phyloP scores from a whole-genome alignment of 2,888 invertebrate genomes.

The Eurytoma adleriae region DNA sequence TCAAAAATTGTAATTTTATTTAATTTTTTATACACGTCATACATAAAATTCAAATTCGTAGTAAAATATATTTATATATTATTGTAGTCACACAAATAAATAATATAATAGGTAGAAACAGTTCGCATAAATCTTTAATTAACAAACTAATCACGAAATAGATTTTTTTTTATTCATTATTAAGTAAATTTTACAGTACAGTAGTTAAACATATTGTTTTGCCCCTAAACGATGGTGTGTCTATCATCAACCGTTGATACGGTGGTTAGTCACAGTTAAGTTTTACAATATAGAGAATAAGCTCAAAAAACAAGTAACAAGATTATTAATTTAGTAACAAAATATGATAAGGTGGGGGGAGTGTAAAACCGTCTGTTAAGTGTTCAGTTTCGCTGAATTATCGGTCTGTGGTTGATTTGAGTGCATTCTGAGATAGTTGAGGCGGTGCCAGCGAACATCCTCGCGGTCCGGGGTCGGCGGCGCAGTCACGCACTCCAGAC shows the following conservation, averaged over 20 bases:
- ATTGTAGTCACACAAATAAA: slow-evolving; percentile 31
- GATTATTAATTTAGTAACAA: slow-evolving; percentile 55
- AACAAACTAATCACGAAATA: slow-evolving; percentile 57
- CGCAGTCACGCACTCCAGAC: slow-evolving; percentile 75
- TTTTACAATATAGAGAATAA: slow-evolving; percentile 44
- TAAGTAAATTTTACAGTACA: slow-evolving; percentile 54
- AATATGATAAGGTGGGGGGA: slow-evolving; percentile 17
- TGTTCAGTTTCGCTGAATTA: slow-evolving; percentile 70
- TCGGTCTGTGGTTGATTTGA: slow-evolving; percentile 66
- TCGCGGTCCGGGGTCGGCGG: slow-evolving; percentile 73
- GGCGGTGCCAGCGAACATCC: slow-evolving; percentile 69
- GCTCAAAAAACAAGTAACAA: slow-evolving; percentile 57
- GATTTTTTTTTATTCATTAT: slow-evolving; percentile 47
- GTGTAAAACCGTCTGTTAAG: slow-evolving; percentile 65
- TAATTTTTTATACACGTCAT: slow-evolving; percentile 15
- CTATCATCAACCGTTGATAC: slow-evolving; percentile 6
- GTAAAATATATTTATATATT: slow-evolving; percentile 25
- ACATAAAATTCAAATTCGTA: slow-evolving; percentile 32
- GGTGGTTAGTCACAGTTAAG: slow-evolving; percentile 51
- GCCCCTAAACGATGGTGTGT: slow-evolving; percentile 31
- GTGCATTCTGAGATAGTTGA: slow-evolving; percentile 65
- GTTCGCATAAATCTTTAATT: slow-evolving; percentile 45
- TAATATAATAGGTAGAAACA: slow-evolving; percentile 51
- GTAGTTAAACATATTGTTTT: slow-evolving; percentile 47
- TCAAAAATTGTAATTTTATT: slow-evolving; percentile 44